These are phyloP conservation scores for Argya squamiceps DNA, from an alignment of 2,797 vertebrate genomes.

Conservation along the genomic window DNA sequence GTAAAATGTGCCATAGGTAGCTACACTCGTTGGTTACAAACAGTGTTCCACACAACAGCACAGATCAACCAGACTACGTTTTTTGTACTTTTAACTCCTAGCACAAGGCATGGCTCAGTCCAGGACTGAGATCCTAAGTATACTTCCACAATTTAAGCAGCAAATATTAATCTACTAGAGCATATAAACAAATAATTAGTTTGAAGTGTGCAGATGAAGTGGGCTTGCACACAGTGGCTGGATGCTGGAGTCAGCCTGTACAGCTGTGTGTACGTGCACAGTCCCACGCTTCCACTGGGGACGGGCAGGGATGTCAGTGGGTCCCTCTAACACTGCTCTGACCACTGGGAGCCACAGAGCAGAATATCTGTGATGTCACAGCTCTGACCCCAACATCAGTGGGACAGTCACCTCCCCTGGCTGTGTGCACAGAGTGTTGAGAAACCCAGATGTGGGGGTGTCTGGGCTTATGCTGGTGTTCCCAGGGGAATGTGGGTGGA, in stretches of 20 bases:
- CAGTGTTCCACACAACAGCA: background rate
- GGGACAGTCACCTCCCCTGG: background rate
- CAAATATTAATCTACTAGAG: background rate
- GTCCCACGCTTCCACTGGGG: background rate
- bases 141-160: background rate
- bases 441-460: background rate
- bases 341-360: background rate
- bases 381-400: background rate
- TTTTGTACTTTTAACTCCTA: background rate
- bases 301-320: background rate
- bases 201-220: background rate
- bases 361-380: background rate
- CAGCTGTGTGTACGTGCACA: background rate
- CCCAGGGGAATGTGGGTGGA: background rate
- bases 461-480: background rate
- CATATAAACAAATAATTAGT: background rate
- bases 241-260: background rate
- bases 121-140: background rate
- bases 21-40: background rate
- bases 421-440: background rate
- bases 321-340: background rate
- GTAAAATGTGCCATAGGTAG: background rate
- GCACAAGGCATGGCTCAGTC: background rate
- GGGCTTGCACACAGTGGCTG: background rate
- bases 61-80: background rate